phyloP scores from a whole-genome alignment of 2,888 invertebrate species.

The Orthosia cruda region DNA sequence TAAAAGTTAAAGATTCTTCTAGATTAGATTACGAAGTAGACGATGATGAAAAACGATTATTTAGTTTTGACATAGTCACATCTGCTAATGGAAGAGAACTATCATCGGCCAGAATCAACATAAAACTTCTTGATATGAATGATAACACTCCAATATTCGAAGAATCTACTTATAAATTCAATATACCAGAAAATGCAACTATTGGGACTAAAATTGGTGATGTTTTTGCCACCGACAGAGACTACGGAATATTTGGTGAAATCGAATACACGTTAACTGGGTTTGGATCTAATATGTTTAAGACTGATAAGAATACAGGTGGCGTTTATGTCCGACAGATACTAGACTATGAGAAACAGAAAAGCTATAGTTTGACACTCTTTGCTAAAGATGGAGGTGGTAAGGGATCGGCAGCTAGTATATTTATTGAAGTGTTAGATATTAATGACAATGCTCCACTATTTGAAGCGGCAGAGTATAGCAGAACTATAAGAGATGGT shows the following conservation, averaged over 20 bases:
- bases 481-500: slow-evolving; percentile 95
- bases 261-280: slow-evolving; percentile 95
- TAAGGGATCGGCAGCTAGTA: slow-evolving; percentile 93
- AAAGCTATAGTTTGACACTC: slow-evolving; percentile 95
- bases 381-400: slow-evolving; percentile 96
- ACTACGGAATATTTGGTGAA: slow-evolving; percentile 94
- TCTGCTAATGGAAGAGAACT: slow-evolving; percentile 91
- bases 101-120: slow-evolving; percentile 92
- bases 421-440: slow-evolving; percentile 94
- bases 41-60: slow-evolving; percentile 90
- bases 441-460: slow-evolving; percentile 95
- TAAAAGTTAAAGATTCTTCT: slow-evolving; percentile 93
- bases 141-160: slow-evolving; percentile 95
- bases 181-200: slow-evolving; percentile 93
- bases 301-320: slow-evolving; percentile 93
- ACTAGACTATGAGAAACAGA: slow-evolving; percentile 96
- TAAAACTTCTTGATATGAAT: slow-evolving; percentile 94
- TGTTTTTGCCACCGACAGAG: slow-evolving; percentile 94
- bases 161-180: slow-evolving; percentile 92
- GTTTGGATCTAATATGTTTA: slow-evolving; percentile 95
- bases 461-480: slow-evolving; percentile 94
- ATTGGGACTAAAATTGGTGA: slow-evolving; percentile 93
- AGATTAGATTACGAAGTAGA: slow-evolving; percentile 94
- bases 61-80: slow-evolving; percentile 94
- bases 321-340: slow-evolving; percentile 93